Conservation (phyloP, 1,140 invertebrate genomes). For the Eriosoma lanigerum region DNA sequence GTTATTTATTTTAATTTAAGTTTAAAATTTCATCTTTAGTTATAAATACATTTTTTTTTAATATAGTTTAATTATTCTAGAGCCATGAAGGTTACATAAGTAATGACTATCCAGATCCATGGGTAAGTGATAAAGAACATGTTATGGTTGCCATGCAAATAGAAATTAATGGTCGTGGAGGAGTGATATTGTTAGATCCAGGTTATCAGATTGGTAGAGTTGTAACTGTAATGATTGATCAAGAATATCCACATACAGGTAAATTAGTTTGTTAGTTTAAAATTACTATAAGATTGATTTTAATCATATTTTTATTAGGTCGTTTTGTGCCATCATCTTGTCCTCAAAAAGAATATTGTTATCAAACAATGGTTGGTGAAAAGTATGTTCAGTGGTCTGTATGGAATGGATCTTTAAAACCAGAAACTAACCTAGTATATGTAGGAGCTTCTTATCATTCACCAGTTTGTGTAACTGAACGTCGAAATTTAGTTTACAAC, state of each 20-base stretch:
- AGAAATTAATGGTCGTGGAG: conserved; percentile 69
- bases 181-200: conserved; percentile 80
- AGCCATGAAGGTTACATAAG: conserved; percentile 59
- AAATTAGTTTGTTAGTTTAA: conserved; percentile 52
- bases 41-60: not conserved
- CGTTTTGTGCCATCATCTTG: conserved; percentile 78
- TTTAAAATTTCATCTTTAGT: too few relatives aligned
- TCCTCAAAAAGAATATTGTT: conserved; percentile 67
- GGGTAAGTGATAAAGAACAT: conserved; percentile 77
- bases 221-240: conserved; percentile 83
- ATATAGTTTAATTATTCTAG: not conserved
- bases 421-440: conserved; percentile 69
- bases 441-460: conserved; percentile 76
- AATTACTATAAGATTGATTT: not conserved
- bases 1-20: too few relatives aligned
- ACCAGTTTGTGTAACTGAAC: conserved; percentile 80
- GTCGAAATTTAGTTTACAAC: conserved; percentile 84
- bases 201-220: conserved; percentile 86
- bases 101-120: conserved; percentile 55
- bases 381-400: conserved; percentile 83
- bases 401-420: conserved; percentile 61
- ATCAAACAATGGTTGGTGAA: conserved; percentile 63
- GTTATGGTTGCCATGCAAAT: conserved; percentile 80
- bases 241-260: conserved; percentile 81
- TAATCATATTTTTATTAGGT: conserved; percentile 59